A percentile compares a stretch with the other conserved stretches of the same genome.
These are phyloP conservation scores for Hofmannophila pseudospretella DNA, from an alignment of 2,888 invertebrate species.

Conservation along the genomic window DNA sequence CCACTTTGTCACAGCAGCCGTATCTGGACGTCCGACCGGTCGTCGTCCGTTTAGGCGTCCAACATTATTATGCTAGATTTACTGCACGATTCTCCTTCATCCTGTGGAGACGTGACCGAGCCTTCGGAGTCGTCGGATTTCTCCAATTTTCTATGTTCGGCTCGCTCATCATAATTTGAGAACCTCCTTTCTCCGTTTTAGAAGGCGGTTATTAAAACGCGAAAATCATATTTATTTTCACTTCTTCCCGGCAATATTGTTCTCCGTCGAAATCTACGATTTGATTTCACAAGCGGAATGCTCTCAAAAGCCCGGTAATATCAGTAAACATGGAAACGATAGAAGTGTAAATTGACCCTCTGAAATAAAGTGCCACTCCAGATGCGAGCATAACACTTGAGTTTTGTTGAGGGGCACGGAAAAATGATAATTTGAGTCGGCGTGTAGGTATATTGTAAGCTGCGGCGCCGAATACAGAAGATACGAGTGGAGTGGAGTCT, in stretches of 20 bases:
- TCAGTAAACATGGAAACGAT: conserved; percentile 8
- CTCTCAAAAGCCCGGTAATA: conserved; percentile 3
- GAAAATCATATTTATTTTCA: background rate
- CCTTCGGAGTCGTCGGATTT: too few species aligned
- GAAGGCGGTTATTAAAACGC: background rate
- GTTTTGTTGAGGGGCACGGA: background rate
- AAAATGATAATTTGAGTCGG: background rate
- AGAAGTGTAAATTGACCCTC: conserved; percentile 4
- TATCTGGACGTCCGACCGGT: too few species aligned
- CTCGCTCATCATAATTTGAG: too few species aligned
- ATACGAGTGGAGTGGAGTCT: too few species aligned
- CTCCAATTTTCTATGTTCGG: too few species aligned
- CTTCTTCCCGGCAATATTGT: background rate
- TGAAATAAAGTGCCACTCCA: conserved; percentile 5
- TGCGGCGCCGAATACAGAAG: too few species aligned
- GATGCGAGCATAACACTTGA: background rate
- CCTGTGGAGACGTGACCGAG: too few species aligned
- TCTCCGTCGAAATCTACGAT: background rate
- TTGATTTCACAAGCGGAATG: conserved; percentile 6
- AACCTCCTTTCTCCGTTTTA: too few species aligned
- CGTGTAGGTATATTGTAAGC: background rate
- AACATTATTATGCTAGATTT: too few species aligned
- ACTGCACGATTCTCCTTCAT: too few species aligned
- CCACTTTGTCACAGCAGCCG: too few species aligned
- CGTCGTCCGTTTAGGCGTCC: too few species aligned